These are phyloP conservation scores for Trachelipus rathkii DNA, from an alignment of 1,140 invertebrate species.

Conservation along the genomic window DNA sequence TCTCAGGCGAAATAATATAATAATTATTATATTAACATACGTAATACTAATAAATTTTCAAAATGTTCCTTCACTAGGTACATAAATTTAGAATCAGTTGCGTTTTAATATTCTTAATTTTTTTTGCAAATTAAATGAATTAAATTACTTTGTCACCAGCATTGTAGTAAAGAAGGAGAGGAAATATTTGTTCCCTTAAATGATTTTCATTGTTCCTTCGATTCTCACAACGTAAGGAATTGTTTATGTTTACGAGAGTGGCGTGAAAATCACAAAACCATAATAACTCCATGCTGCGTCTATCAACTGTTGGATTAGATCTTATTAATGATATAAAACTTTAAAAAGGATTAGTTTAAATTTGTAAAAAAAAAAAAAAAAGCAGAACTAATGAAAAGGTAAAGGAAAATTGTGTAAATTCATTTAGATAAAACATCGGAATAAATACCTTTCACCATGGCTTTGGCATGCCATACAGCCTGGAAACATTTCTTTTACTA, in stretches of 20 bases:
- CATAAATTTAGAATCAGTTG: no score
- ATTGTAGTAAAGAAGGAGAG: constrained; percentile 45
- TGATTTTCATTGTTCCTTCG: constrained; percentile 66
- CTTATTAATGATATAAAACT: no score
- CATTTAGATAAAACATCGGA: no score
- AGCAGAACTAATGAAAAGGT: background rate
- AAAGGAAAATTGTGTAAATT: background rate
- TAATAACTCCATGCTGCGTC: constrained; percentile 86
- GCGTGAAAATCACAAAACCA: constrained; percentile 74
- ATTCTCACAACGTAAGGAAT: constrained; percentile 94
- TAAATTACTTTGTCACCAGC: constrained; percentile 39
- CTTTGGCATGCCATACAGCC: constrained; percentile 88
- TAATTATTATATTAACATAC: no score
- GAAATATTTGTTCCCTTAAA: constrained; percentile 45
- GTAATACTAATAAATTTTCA: no score
- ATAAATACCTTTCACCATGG: constrained; percentile 64
- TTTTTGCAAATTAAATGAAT: no score
- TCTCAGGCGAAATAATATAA: no score
- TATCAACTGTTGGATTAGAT: constrained; percentile 59
- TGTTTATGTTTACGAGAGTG: constrained; percentile 91
- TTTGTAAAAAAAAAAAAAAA: constrained; percentile 10
- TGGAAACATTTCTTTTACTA: constrained; percentile 75
- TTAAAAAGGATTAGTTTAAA: background rate
- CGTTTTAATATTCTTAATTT: no score
- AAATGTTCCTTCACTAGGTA: no score